These are phyloP conservation scores for Aphelenchoides fujianensis DNA, from an alignment of 1,140 invertebrate species.

Conservation along the genomic window DNA sequence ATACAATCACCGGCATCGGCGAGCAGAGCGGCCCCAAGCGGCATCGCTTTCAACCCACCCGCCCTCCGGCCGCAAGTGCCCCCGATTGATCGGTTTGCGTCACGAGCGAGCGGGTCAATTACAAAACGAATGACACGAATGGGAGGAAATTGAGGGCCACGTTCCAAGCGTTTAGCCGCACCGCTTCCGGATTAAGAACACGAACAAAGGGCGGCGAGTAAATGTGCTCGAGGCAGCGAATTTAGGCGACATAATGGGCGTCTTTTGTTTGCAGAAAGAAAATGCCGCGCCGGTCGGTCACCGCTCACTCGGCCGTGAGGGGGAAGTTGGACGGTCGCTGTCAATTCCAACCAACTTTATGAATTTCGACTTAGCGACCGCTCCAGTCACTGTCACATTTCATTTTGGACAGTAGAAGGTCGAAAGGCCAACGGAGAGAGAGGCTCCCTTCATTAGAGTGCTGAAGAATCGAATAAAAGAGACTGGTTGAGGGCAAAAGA, in stretches of 20 bases:
- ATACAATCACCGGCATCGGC: not conserved
- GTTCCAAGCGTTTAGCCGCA: not conserved
- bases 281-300: not conserved
- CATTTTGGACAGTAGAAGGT: slow-evolving; percentile 9
- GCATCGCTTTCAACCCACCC: not conserved
- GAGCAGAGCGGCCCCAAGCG: not conserved
- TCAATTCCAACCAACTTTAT: slow-evolving; percentile 18
- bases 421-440: not conserved
- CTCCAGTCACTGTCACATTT: slow-evolving; percentile 11
- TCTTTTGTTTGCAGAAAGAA: slow-evolving; percentile 1
- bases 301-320: not conserved
- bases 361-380: not conserved
- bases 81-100: not conserved
- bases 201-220: not conserved
- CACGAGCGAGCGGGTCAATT: too few species aligned
- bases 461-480: not conserved
- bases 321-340: slow-evolving; percentile 6
- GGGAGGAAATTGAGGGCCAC: not conserved
- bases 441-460: not conserved
- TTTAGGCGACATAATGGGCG: not conserved
- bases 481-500: not conserved
- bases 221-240: not conserved
- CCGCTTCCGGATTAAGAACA: not conserved
- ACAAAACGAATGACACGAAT: not conserved
- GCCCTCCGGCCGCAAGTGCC: not conserved